phyloP scores from a whole-genome alignment of 2,888 invertebrate species.

The Adineta ricciae region DNA sequence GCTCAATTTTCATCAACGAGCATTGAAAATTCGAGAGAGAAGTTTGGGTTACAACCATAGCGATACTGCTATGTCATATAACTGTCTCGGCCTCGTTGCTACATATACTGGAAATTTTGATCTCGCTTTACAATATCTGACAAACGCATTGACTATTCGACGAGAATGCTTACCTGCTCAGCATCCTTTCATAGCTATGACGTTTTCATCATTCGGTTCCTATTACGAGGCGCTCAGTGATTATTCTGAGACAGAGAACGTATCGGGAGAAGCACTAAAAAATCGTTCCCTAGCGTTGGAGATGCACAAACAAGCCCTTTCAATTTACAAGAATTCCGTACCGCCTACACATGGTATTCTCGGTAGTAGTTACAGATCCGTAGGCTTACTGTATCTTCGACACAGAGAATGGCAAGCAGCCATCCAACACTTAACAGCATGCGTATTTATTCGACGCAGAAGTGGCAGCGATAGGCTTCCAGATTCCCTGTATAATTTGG shows the following conservation, averaged over 20 bases:
- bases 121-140: background rate
- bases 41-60: background rate
- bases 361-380: background rate
- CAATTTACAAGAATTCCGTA: background rate
- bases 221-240: background rate
- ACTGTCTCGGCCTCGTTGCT: background rate
- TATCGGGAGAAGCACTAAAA: background rate
- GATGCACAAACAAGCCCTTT: background rate
- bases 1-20: background rate
- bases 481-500: background rate
- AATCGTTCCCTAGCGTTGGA: background rate
- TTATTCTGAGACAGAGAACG: background rate
- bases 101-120: background rate
- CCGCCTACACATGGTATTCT: background rate
- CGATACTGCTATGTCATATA: background rate
- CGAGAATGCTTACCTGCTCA: background rate
- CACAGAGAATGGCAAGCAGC: background rate
- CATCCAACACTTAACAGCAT: background rate
- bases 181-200: background rate
- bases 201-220: background rate
- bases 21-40: background rate
- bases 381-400: background rate
- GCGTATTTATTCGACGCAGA: background rate
- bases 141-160: background rate
- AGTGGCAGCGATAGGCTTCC: too few species aligned